Conservation (phyloP, 2,113 vertebrate genomes). For the Vanacampus margaritifer region DNA sequence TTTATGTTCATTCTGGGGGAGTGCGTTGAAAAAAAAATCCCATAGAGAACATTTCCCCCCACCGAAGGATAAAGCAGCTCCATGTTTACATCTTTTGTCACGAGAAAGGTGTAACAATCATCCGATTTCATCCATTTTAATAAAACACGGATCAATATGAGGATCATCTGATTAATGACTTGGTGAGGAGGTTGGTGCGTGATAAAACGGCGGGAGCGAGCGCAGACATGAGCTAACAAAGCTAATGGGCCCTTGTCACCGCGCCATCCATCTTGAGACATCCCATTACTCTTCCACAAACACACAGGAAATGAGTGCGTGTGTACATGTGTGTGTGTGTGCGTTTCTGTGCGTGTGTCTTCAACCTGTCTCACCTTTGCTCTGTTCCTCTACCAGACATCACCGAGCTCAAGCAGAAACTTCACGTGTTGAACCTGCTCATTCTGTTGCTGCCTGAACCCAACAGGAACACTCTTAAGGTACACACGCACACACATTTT, state of each 20-base stretch:
- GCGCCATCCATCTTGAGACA: constrained; percentile 56
- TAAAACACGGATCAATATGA: constrained; percentile 42
- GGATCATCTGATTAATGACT: constrained; percentile 52
- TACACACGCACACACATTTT: constrained; percentile 40
- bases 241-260: constrained; percentile 60
- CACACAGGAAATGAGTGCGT: constrained; percentile 56
- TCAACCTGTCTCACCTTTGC: not conserved
- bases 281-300: constrained; percentile 49
- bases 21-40: not conserved
- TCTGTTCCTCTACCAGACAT: constrained; percentile 69
- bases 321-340: constrained; percentile 19
- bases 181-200: constrained; percentile 17
- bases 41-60: not conserved
- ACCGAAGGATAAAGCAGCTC: not conserved
- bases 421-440: constrained; percentile 86
- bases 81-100: not conserved
- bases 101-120: constrained; percentile 9
- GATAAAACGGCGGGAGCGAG: constrained; percentile 44
- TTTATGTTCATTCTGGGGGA: not conserved
- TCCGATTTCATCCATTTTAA: constrained; percentile 21
- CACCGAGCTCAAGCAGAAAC: constrained; percentile 81
- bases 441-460: constrained; percentile 85
- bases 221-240: constrained; percentile 54
- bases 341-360: constrained; percentile 23
- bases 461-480: constrained; percentile 88